Conservation (phyloP, 2,888 invertebrate genomes). For the Ellobium chinense region DNA sequence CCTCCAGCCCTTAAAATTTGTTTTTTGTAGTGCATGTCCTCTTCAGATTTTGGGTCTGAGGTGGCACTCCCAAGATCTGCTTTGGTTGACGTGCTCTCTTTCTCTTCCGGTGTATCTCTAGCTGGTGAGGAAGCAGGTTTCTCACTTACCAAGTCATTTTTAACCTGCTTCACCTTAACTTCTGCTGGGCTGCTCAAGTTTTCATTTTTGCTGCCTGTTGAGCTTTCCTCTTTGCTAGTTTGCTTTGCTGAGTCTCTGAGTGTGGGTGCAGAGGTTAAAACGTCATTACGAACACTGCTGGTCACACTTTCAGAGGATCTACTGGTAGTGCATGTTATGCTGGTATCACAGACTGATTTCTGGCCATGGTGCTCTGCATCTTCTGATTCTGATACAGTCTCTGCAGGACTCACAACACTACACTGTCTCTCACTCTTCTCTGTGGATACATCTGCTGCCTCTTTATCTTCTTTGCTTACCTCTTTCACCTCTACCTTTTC, state of each 20-base stretch:
- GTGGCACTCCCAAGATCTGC: neutral
- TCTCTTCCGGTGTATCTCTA: conserved; percentile 1
- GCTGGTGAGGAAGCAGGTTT: neutral
- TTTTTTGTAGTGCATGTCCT: conserved; percentile 77
- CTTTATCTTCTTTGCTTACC: neutral
- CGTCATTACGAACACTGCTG: conserved; percentile 1
- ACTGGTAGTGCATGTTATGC: neutral
- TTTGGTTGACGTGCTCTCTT: neutral
- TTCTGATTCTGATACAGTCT: neutral
- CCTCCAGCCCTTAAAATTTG: conserved; percentile 68
- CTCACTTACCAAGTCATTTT: conserved; percentile 12
- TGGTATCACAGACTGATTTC: conserved; percentile 5
- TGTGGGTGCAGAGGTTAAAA: conserved; percentile 8
- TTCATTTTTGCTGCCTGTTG: neutral
- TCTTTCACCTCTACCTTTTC: neutral
- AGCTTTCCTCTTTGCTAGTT: neutral
- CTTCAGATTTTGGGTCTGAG: conserved; percentile 46
- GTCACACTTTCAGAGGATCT: neutral
- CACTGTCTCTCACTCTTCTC: conserved; percentile 2
- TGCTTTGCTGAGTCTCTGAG: neutral
- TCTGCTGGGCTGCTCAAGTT: neutral
- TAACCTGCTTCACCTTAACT: conserved; percentile 16
- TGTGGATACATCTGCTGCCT: conserved; percentile 25
- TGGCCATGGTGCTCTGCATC: neutral
- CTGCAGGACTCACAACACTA: neutral